These are phyloP conservation scores for Leptopilina drosophilae DNA, from an alignment of 2,888 invertebrate species.

Conservation along the genomic window DNA sequence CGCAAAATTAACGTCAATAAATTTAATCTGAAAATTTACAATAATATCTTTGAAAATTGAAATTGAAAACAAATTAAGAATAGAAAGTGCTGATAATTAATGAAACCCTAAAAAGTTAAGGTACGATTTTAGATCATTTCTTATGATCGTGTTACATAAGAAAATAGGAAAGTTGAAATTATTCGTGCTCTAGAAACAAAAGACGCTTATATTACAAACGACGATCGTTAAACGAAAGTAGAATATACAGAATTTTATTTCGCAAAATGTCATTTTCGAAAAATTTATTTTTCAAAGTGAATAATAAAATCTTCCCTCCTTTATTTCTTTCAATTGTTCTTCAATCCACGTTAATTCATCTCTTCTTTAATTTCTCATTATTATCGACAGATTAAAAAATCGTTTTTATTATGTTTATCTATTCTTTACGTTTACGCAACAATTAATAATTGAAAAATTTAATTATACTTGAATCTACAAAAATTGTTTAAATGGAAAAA, in stretches of 20 bases:
- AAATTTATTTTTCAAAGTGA: background rate
- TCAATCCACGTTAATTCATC: too few relatives aligned
- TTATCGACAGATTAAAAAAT: too few relatives aligned
- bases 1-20: too few relatives aligned
- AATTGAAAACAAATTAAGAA: background rate
- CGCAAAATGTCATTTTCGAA: background rate
- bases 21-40: background rate
- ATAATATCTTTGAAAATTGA: background rate
- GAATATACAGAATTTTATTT: background rate
- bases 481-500: too few relatives aligned
- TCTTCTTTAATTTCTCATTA: too few relatives aligned
- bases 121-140: conserved; percentile 8
- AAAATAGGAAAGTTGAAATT: background rate
- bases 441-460: too few relatives aligned
- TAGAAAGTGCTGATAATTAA: background rate
- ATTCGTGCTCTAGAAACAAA: conserved; percentile 25
- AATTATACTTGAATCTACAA: too few relatives aligned
- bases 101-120: background rate
- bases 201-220: background rate
- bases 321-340: background rate
- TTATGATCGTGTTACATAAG: conserved; percentile 14
- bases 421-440: too few relatives aligned
- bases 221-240: conserved; percentile 1
- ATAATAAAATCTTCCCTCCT: background rate
- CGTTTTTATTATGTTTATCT: too few relatives aligned